Percentiles rank a stretch among this genome's conserved stretches.
Conservation (phyloP, 2,797 vertebrate genomes). For the Orestias chungarensis region DNA sequence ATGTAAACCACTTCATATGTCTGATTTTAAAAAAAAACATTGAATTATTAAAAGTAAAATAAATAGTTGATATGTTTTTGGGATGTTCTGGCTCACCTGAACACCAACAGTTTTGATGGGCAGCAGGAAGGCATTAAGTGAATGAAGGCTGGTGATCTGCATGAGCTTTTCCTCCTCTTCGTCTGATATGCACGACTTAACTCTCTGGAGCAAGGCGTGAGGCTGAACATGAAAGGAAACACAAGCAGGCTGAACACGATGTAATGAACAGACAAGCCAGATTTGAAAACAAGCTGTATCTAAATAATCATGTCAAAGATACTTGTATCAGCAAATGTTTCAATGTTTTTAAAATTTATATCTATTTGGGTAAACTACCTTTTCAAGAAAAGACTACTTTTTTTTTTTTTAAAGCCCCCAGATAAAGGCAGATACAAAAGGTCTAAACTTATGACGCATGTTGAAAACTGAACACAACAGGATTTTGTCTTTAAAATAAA, state of each 20-base stretch:
- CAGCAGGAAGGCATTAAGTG: constrained; percentile 98
- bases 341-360: neutral
- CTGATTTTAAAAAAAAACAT: neutral
- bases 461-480: too few species aligned
- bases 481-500: too few species aligned
- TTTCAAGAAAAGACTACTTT: neutral
- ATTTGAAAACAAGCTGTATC: neutral
- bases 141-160: constrained; percentile 99
- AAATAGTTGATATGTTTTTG: neutral
- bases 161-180: constrained; percentile 98
- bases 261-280: neutral
- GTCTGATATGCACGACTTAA: constrained; percentile 95
- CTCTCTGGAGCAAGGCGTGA: constrained; percentile 93
- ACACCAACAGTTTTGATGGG: constrained; percentile 99
- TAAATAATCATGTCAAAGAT: neutral
- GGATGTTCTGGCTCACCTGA: constrained; percentile 84
- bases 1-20: neutral
- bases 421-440: too few species aligned
- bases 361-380: neutral
- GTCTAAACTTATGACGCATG: too few species aligned
- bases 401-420: neutral
- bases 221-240: constrained; percentile 78
- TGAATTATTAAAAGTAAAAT: neutral
- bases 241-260: neutral
- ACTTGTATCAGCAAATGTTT: neutral